A percentile compares a stretch with the other conserved stretches of the same genome.
Evolutionary conservation across 2,888 invertebrate species (phyloP).

Genomic region (Mythimna impura): DNA sequence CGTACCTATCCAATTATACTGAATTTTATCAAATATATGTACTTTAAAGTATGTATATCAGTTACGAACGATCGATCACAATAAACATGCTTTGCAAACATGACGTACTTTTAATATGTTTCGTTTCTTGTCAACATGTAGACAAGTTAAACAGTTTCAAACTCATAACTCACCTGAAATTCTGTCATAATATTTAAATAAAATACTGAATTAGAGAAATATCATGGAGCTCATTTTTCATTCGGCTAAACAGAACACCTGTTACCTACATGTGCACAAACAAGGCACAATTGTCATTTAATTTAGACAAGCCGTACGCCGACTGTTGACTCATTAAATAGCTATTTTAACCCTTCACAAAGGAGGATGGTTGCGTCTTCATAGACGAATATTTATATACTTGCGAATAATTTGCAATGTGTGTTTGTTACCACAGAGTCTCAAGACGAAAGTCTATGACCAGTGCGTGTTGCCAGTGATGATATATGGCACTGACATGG

Average conservation of each 20-base stretch:
- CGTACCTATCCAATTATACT: neutral
- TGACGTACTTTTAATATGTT: conserved; percentile 18
- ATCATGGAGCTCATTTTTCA: conserved; percentile 71
- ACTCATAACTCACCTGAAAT: conserved; percentile 13
- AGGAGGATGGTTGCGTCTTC: conserved; percentile 26
- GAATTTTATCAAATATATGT: neutral
- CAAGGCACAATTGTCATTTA: conserved; percentile 74
- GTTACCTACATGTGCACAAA: conserved; percentile 72
- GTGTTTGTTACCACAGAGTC: too few relatives aligned
- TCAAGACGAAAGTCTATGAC: too few relatives aligned
- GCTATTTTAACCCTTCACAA: conserved; percentile 61
- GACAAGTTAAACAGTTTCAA: conserved; percentile 29
- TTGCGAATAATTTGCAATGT: conserved; percentile 6
- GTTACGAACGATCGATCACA: conserved; percentile 1
- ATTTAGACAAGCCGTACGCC: conserved; percentile 69
- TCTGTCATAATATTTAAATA: conserved; percentile 57
- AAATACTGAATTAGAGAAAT: conserved; percentile 68
- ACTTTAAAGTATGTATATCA: neutral
- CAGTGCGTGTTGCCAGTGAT: too few relatives aligned
- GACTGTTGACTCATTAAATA: conserved; percentile 65
- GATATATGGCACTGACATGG: too few relatives aligned
- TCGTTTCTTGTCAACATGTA: conserved; percentile 9
- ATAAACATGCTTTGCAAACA: conserved; percentile 9
- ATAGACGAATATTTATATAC: conserved; percentile 27
- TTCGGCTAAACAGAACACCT: conserved; percentile 75